These are phyloP conservation scores for Cotesia chilonis DNA, from an alignment of 1,140 invertebrate genomes.

Conservation along the genomic window DNA sequence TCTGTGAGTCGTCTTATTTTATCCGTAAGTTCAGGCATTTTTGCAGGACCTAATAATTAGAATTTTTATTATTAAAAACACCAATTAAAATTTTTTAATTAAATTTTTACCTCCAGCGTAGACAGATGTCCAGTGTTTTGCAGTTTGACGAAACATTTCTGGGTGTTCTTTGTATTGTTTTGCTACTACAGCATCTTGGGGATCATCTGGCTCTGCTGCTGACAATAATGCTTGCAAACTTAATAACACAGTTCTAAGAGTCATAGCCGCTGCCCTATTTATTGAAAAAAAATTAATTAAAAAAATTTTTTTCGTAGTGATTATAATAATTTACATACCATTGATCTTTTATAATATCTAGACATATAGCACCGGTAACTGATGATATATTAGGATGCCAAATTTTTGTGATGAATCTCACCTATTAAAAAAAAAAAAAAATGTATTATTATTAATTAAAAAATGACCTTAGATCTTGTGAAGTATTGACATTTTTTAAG, in stretches of 20 bases:
- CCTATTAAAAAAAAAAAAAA: conserved; percentile 65
- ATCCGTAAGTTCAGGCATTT: conserved; percentile 79
- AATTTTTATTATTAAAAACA: too few relatives aligned
- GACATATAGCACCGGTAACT: conserved; percentile 97
- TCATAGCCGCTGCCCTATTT: conserved; percentile 96
- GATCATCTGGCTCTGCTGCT: conserved; percentile 95
- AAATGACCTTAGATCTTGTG: too few relatives aligned
- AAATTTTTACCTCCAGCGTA: conserved; percentile 83
- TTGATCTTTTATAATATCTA: conserved; percentile 99
- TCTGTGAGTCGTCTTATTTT: conserved; percentile 84
- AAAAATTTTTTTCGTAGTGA: conserved; percentile 10
- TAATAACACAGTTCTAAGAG: conserved; percentile 91
- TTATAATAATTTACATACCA: conserved; percentile 71
- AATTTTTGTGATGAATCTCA: conserved; percentile 95
- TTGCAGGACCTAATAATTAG: conserved; percentile 69
- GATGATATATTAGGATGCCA: conserved; percentile 99
- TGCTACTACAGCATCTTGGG: conserved; percentile 97
- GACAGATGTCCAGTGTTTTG: conserved; percentile 92
- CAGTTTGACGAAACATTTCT: conserved; percentile 87
- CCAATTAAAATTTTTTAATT: neutral
- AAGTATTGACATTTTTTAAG: too few relatives aligned
- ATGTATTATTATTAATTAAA: too few relatives aligned
- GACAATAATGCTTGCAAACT: conserved; percentile 92
- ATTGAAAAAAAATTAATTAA: conserved; percentile 29
- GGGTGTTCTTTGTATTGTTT: conserved; percentile 92